phyloP scores from a whole-genome alignment of 1,140 invertebrate genomes.

The Lucilia cuprina region DNA sequence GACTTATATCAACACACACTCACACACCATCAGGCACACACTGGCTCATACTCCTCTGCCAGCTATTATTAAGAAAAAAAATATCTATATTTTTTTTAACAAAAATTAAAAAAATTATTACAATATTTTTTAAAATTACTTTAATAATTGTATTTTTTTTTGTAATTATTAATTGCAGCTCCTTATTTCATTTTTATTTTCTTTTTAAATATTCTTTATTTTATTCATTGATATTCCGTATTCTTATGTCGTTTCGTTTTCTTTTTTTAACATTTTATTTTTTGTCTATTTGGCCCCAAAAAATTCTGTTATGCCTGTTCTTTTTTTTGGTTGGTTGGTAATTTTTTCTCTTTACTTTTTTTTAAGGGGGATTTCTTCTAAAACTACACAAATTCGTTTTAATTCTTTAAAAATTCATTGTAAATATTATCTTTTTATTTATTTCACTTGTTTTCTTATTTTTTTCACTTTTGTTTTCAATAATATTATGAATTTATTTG shows the following conservation, averaged over 20 bases:
- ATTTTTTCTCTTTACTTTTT: neutral
- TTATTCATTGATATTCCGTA: neutral
- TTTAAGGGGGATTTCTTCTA: neutral
- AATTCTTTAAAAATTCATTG: neutral
- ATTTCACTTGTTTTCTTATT: neutral
- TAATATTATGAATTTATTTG: neutral
- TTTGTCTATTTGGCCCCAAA: slow-evolving; percentile 12
- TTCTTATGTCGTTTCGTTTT: neutral
- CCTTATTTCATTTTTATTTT: neutral
- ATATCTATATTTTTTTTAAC: neutral
- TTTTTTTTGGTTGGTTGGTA: neutral
- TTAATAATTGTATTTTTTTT: neutral
- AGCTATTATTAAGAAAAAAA: neutral
- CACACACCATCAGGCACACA: neutral
- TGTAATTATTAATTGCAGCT: neutral
- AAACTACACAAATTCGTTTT: slow-evolving; percentile 1
- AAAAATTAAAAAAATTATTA: neutral
- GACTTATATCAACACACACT: neutral
- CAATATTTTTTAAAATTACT: neutral
- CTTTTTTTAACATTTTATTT: slow-evolving; percentile 18
- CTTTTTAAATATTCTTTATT: neutral
- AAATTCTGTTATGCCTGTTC: slow-evolving; percentile 12
- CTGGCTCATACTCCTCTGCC: neutral
- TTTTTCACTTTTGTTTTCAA: neutral
- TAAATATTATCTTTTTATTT: neutral